Conservation (phyloP, 1,140 invertebrate species). For the Galleria mellonella region DNA sequence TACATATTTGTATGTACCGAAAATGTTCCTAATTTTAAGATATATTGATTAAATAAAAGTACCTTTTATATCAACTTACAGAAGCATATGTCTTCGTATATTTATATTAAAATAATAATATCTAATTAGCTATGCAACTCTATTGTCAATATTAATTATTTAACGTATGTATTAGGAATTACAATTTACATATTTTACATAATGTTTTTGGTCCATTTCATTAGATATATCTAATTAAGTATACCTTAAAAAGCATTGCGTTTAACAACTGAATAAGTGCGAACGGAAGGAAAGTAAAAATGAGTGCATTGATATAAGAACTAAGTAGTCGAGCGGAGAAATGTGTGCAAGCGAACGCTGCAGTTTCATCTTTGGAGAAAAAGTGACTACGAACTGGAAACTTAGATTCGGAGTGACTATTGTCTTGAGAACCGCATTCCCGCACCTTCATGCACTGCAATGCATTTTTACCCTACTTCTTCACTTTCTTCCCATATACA, state of each 20-base stretch:
- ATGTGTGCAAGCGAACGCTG: conserved; percentile 51
- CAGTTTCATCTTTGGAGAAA: conserved; percentile 52
- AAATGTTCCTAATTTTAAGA: too few relatives aligned
- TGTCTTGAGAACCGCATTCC: conserved; percentile 37
- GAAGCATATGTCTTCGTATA: too few relatives aligned
- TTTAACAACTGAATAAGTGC: conserved; percentile 49
- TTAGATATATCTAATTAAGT: too few relatives aligned
- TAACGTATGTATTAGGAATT: too few relatives aligned
- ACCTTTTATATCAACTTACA: too few relatives aligned
- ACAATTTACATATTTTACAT: too few relatives aligned
- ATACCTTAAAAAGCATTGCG: conserved; percentile 12
- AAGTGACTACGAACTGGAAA: conserved; percentile 56
- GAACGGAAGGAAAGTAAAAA: conserved; percentile 73
- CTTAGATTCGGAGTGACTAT: conserved; percentile 46
- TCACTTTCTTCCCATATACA: conserved; percentile 72
- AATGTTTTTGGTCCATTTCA: too few relatives aligned
- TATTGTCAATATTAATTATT: too few relatives aligned
- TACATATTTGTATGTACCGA: too few relatives aligned
- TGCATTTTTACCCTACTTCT: conserved; percentile 64
- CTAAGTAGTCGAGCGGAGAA: conserved; percentile 52
- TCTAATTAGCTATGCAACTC: too few relatives aligned
- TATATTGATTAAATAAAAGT: too few relatives aligned
- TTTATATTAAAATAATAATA: too few relatives aligned
- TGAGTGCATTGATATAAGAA: conserved; percentile 65
- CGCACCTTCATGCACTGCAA: conserved; percentile 39